Conservation (phyloP, 2,888 invertebrate genomes). For the Xylocampa areola region DNA sequence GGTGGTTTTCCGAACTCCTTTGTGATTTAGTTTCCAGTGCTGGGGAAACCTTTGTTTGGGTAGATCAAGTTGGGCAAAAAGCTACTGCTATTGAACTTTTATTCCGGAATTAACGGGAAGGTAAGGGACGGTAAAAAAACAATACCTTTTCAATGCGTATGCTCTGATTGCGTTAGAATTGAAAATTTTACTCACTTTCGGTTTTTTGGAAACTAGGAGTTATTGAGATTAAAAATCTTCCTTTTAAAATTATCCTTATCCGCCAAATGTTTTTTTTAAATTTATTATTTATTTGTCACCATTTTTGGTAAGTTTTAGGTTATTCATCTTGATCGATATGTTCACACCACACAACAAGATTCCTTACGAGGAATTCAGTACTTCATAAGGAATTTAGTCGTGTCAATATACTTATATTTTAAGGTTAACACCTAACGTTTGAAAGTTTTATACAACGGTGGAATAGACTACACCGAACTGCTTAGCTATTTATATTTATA, state of each 20-base stretch:
- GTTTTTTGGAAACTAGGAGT: no score
- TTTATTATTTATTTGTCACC: not conserved
- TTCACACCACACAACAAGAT: no score
- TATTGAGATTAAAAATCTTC: conserved; percentile 5
- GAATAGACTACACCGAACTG: not conserved
- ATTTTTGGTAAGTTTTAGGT: not conserved
- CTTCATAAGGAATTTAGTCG: conserved; percentile 1
- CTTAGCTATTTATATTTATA: not conserved
- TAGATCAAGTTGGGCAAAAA: conserved; percentile 45
- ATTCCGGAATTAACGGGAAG: conserved; percentile 24
- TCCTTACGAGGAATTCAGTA: no score
- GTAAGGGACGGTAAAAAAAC: conserved; percentile 20
- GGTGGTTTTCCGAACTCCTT: conserved; percentile 53
- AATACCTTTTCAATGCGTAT: conserved; percentile 35
- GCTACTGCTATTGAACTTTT: conserved; percentile 42
- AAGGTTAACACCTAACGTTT: not conserved
- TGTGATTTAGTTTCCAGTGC: conserved; percentile 52
- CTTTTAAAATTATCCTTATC: no score
- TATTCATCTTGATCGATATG: no score
- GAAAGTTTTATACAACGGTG: not conserved
- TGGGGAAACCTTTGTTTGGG: conserved; percentile 39
- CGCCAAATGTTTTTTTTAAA: no score
- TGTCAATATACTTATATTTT: not conserved
- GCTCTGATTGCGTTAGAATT: conserved; percentile 25
- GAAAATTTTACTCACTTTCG: not conserved